Base-by-base conservation (phyloP, 2,113 vertebrate species). In the Hippocampus guttulatus region DNA sequence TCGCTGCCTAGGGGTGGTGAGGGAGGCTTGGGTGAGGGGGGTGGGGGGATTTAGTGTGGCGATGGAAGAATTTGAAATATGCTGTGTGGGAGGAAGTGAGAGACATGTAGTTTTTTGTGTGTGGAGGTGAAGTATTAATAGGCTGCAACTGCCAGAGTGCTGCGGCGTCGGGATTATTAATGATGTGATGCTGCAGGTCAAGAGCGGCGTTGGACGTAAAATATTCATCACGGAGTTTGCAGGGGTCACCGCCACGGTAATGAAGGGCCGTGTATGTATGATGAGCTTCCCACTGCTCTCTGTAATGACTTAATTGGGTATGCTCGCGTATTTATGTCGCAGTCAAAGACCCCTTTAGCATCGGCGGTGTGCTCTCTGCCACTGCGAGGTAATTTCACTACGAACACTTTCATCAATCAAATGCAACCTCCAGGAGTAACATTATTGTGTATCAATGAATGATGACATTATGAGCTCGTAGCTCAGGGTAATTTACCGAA, bases 171-270 rank as follows among this genome's bases (percentile, higher is more conserved):
- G 73, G 76, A 72, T 85, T 82, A 90, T 90, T 90, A 83, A 87
- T 78, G 77, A 81, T 80, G 81, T 79, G 77, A 83, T 80, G 77
- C 75, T 72, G 80, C 83, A 70, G 79, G 47, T 80, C 79, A 67
- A 79, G 68, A 77, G 74, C 71, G 12, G 72, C 75, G 76, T 80
- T 77, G 80, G 77, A 79, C 14, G 72, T 85, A 73, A 88, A 90
- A 83, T 88, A 90, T 88, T 88, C 84, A 91, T 88, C 80, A 88
- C 73, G 38, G 41, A 63, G 82, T 72, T 78, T 75, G 76, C 64
- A 64, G 78, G 58, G 85, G 87, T 89, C 81, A 78, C 68, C 21
- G 75, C 1, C 49, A 71, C 71, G 77, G 83, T 88, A 86, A 90
- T 86, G 83, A 79, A 84, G 76, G 27, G 78, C 80, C 41, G 61